Evolutionary conservation across 2,113 vertebrate genomes (phyloP), one percentile per base, ranked within the genome.

Genomic region (Butorides virescens): DNA sequence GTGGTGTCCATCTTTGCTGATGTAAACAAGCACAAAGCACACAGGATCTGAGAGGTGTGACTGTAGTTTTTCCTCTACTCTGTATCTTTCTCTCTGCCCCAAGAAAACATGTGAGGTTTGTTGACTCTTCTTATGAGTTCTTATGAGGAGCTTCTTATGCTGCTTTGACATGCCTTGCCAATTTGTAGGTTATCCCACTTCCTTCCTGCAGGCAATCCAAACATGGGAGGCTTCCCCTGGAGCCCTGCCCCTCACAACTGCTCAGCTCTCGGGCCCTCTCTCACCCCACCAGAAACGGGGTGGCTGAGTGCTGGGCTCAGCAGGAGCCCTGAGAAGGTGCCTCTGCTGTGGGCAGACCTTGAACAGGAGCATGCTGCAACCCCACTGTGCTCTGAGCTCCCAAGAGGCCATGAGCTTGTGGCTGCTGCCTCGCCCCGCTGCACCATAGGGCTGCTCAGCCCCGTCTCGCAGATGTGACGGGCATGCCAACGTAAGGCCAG

Each of bases 191-290:
- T 88, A 88, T 78, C 46, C 89, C 42, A 26, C 76, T 92, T 95
- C 88, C 91, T 95, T 96, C 91, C 88, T 86, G 71, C 75, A 67
- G 83, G 79, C 59, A 88, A 77, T 88, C 63, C 86, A 84, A 94
- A 91, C 67, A 79, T 71, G 18, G 34, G 25, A 94, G 86, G 83
- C 75, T 94, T 95, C 88, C 82, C 85, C 50, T 58, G 85, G 71
- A 96, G 66, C 74, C 58, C 71, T 63, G 70, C 65, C 73, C 50
- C 56, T 87, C 92, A 56, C 62, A 72, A 83, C 78, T 47, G 46
- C 80, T 80, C 63, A 62, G 84, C 68, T 76, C 71, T 92, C 74
- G 13, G n/a, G 29, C 27, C 44, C n/a, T 66, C 32, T 63, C 81
- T 71, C 26, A 15, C 52, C 68, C 82, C 0, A 0, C 82, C 58